A percentile compares a stretch with the other conserved stretches of the same genome.
These are phyloP conservation scores for Leucozona laternaria DNA, from an alignment of 2,888 invertebrate species.

Conservation along the genomic window DNA sequence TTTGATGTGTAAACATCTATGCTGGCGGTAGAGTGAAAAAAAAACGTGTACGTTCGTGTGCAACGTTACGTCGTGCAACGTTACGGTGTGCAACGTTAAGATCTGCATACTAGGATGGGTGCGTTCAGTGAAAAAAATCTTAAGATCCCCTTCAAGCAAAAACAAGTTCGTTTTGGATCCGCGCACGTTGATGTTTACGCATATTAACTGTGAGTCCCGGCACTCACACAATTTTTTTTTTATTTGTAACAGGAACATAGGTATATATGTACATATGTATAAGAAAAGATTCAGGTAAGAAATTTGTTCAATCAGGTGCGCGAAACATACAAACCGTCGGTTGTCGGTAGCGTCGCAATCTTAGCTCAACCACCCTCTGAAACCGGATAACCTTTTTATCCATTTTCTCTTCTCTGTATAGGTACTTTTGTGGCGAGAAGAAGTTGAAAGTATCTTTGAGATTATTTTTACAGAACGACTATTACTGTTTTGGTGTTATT, in stretches of 20 bases:
- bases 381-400: conserved; percentile 31
- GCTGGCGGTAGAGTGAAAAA: too few relatives aligned
- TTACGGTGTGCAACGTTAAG: too few relatives aligned
- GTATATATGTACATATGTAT: neutral
- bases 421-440: conserved; percentile 6
- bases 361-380: neutral
- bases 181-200: too few relatives aligned
- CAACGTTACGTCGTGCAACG: too few relatives aligned
- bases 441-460: conserved; percentile 22
- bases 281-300: conserved; percentile 11
- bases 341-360: neutral
- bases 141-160: too few relatives aligned
- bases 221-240: too few relatives aligned
- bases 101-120: too few relatives aligned
- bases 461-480: conserved; percentile 23
- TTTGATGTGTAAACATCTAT: neutral
- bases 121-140: too few relatives aligned
- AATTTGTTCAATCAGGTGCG: conserved; percentile 41
- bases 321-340: conserved; percentile 1
- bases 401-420: conserved; percentile 35
- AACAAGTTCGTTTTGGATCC: too few relatives aligned
- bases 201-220: too few relatives aligned
- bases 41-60: too few relatives aligned
- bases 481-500: conserved; percentile 14
- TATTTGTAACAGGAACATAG: neutral